Conservation (phyloP, 2,113 vertebrate genomes). For the Barnardius zonarius region DNA sequence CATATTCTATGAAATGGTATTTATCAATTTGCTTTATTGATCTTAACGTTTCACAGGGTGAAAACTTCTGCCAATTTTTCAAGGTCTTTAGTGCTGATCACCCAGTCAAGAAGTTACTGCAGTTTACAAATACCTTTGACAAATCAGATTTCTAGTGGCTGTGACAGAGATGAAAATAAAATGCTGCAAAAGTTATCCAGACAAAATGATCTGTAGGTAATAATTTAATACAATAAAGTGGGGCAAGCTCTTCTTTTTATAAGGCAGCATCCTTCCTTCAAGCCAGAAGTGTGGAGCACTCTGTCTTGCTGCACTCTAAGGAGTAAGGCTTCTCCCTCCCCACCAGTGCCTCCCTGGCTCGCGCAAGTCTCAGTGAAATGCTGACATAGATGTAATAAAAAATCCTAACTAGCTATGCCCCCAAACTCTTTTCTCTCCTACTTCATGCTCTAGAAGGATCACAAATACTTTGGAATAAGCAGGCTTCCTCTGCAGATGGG, state of each 20-base stretch:
- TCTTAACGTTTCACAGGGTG: background rate
- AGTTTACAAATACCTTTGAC: background rate
- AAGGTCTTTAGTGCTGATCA: background rate
- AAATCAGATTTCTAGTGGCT: background rate
- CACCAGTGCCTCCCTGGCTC: accelerated
- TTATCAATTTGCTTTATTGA: conserved; percentile 55
- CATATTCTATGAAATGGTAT: background rate
- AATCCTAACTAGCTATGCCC: background rate
- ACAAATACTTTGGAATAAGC: background rate
- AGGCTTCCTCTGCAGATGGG: background rate
- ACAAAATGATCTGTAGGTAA: background rate
- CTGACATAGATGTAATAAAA: background rate
- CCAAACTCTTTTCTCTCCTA: background rate
- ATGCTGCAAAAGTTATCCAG: background rate
- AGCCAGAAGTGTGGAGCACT: background rate
- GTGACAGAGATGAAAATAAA: conserved; percentile 2
- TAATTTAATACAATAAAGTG: background rate
- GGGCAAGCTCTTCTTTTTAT: background rate
- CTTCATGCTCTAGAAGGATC: background rate
- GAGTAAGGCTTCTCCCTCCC: background rate
- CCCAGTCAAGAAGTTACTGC: background rate
- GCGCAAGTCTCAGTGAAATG: background rate
- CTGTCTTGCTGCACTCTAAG: background rate
- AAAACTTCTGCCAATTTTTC: conserved; percentile 30
- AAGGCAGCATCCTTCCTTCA: background rate